These are phyloP conservation scores for Agelastica alni DNA, from an alignment of 2,888 invertebrate species.

Conservation along the genomic window DNA sequence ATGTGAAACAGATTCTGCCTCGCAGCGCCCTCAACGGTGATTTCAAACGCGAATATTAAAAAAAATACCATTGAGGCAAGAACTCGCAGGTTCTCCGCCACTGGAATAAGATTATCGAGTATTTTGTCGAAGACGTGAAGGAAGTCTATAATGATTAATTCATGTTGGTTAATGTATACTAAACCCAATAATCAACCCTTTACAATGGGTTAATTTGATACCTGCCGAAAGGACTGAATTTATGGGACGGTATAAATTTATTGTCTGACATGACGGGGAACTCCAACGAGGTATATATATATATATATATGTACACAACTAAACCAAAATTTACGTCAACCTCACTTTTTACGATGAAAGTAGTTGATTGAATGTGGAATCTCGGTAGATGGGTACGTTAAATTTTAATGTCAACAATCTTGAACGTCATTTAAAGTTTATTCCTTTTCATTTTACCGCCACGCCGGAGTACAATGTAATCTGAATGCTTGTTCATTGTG, in stretches of 20 bases:
- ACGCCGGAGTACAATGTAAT: no score
- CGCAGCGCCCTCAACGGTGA: no score
- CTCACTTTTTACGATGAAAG: neutral
- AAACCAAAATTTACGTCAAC: slow-evolving; percentile 1
- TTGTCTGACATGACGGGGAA: slow-evolving; percentile 21
- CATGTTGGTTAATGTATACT: slow-evolving; percentile 34
- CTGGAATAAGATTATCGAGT: slow-evolving; percentile 15
- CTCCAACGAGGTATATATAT: slow-evolving; percentile 2
- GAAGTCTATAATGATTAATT: slow-evolving; percentile 34
- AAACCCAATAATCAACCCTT: slow-evolving; percentile 33
- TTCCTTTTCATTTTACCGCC: no score
- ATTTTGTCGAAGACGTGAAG: slow-evolving; percentile 21
- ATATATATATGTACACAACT: neutral
- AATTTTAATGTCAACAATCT: neutral
- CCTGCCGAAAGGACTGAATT: slow-evolving; percentile 31
- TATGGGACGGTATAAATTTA: slow-evolving; percentile 32
- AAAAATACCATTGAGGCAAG: no score
- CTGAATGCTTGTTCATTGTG: no score
- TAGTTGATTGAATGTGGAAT: neutral
- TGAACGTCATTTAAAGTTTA: neutral
- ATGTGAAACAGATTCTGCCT: no score
- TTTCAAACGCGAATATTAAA: no score
- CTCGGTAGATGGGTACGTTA: neutral
- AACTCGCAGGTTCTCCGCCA: neutral
- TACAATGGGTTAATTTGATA: slow-evolving; percentile 34